Evolutionary conservation across 1,140 invertebrate genomes (phyloP), one percentile per base, ranked within the genome.

Genomic region (Drosophila arizonae): DNA sequence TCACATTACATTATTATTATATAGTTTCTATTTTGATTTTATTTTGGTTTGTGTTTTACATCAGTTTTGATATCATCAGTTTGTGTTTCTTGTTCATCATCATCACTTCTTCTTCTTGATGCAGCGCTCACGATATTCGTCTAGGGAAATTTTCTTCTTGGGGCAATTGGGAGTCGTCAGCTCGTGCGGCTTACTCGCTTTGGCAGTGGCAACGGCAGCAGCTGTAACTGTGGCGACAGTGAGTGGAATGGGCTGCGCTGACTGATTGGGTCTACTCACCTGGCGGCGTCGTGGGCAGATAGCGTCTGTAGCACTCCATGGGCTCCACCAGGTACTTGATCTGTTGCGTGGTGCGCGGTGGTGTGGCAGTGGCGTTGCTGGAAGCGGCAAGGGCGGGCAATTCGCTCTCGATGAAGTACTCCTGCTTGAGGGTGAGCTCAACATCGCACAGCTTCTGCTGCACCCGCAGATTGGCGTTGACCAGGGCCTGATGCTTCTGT

Each of bases 81-180:
- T 30, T 30, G 6, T 51, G 0, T 28, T 6, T 55, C 15, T 17
- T 1, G 0, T 33, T 0, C 4, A 0, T 39, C 10, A 3, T 2
- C 10, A n/a, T 41, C 28, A 66, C n/a, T 45, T 26, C 2, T 41
- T 11, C 4, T 66, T 72, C 21, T 60, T 66, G 17, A 45, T 39
- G 21, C 41, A 54, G 39, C 69, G 63, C 10, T 66, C 48, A 9
- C 55, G 69, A 58, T 72, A 72, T 60, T 72, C 62, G 13, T 52
- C 55, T 1, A 72, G 46, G 6, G 69, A 72, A 15, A 72, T 72
- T 54, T 58, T 58, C 48, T 66, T 72, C 28, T n/a, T 72, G 10
- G 21, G 4, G 21, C 13, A 6, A 5, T 4, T 28, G 4, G 10
- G 15, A 11, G 13, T 63, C 3, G 48, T n/a, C 13, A 17, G 26